Conservation (phyloP, 1,140 invertebrate genomes). For the Meloidogyne exigua region DNA sequence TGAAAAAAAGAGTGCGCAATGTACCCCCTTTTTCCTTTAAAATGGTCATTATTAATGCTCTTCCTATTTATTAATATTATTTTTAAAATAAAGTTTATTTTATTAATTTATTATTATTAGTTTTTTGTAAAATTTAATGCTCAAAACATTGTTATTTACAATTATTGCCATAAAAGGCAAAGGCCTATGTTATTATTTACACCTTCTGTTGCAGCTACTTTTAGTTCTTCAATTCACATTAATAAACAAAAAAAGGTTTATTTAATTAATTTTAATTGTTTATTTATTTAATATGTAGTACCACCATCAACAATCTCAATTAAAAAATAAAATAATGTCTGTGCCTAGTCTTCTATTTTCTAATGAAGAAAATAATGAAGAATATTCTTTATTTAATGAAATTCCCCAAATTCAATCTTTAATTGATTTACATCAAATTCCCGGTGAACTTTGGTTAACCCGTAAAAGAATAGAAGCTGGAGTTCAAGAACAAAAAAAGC, state of each 20-base stretch:
- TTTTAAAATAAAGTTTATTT: neutral
- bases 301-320: neutral
- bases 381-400: neutral
- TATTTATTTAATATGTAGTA: neutral
- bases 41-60: neutral
- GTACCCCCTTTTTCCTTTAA: neutral
- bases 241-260: neutral
- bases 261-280: no score
- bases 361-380: neutral
- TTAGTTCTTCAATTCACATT: neutral
- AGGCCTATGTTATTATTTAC: slow-evolving; percentile 56
- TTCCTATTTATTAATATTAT: neutral
- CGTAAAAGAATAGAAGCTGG: slow-evolving; percentile 18
- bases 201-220: neutral
- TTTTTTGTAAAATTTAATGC: neutral
- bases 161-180: slow-evolving; percentile 81
- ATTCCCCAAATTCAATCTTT: slow-evolving; percentile 5
- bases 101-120: neutral
- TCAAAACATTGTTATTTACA: slow-evolving; percentile 71
- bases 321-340: neutral
- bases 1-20: neutral
- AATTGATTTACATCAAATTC: slow-evolving; percentile 21
- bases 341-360: neutral
- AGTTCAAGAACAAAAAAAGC: slow-evolving; percentile 17
- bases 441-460: slow-evolving; percentile 17